A percentile compares a stretch with the other conserved stretches of the same genome.
phyloP scores from a whole-genome alignment of 2,113 vertebrate species.

The Chamaea fasciata region DNA sequence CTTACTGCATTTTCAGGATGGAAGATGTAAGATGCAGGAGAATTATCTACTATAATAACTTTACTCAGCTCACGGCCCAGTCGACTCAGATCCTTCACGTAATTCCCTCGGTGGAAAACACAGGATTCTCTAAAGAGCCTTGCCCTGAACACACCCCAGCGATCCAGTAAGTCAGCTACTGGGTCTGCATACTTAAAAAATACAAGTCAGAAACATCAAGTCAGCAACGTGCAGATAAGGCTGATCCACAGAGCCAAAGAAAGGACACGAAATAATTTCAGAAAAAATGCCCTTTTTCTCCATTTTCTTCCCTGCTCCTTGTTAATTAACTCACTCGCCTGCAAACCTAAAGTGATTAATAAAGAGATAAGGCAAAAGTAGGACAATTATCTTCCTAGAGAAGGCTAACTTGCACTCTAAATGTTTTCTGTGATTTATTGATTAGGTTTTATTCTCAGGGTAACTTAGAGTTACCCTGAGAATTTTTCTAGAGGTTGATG shows the following conservation, averaged over 20 bases:
- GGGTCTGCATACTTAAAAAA: constrained; percentile 91
- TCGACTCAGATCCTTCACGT: constrained; percentile 96
- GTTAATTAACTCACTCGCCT: background rate
- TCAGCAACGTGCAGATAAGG: background rate
- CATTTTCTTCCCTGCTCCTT: background rate
- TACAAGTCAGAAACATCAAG: background rate
- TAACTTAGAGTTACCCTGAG: background rate
- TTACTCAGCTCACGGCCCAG: constrained; percentile 92
- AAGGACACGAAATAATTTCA: background rate
- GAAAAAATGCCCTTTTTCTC: background rate
- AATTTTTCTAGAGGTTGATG: background rate
- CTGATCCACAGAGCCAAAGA: background rate
- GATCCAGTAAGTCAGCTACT: constrained; percentile 93
- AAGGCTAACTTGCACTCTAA: background rate
- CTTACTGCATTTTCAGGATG: constrained; percentile 97
- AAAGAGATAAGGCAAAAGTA: background rate
- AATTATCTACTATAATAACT: constrained; percentile 97
- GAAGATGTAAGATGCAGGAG: constrained; percentile 97
- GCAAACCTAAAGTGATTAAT: constrained; percentile 1
- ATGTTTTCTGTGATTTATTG: background rate
- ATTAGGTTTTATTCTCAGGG: background rate
- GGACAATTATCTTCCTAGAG: background rate
- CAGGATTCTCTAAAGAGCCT: constrained; percentile 98
- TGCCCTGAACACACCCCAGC: constrained; percentile 93
- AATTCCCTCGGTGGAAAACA: constrained; percentile 97